Evolutionary conservation across 2,797 vertebrate species (phyloP), one percentile per base, ranked within the genome.

Genomic region (Pangasius macronema): DNA sequence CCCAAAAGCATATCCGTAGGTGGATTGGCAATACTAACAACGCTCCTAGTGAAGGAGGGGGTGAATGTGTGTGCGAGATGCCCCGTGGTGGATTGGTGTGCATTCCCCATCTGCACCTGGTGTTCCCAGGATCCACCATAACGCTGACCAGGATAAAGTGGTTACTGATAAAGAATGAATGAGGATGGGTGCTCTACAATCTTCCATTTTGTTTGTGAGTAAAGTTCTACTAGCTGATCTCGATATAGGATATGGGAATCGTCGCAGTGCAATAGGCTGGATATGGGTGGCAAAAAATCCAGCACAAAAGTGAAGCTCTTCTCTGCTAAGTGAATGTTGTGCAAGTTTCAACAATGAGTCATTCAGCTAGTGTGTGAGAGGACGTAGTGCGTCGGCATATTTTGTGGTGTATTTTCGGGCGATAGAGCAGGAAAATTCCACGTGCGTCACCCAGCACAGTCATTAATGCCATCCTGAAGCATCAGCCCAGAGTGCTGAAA

Each of bases 401-500:
- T 79, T 53, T 16, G 39, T n/a, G 20, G 33, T 42, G 24, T 68
- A 79, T 33, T 86, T 36, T 57, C 42, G 30, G 11, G 18, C 65
- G 0, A 33, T 30, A 67, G 3, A 9, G 9, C 20, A 73, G 39
- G n/a, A 86, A 27, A 72, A 82, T 18, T 30, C 51, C 53, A 80
- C 24, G 63, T 42, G 39, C 36, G 70, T 63, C 24, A 42, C 20
- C 49, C 24, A 27, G 46, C 55, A 86, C 10, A 18, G 39, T 39
- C 16, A 24, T 82, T 36, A 86, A 70, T 57, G 59, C 55, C 14
- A 20, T 42, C 14, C 53, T 33, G 27, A 30, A 10, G 22, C 67
- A 72, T 63, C 24, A 49, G 33, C 55, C 67, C 53, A 73, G 61
- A 72, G 55, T 53, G 30, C 67, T 63, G 22, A 77, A 81, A 81